Evolutionary conservation across 2,888 invertebrate genomes (phyloP), one percentile per base, ranked within the genome.

Genomic region (Thera britannica): DNA sequence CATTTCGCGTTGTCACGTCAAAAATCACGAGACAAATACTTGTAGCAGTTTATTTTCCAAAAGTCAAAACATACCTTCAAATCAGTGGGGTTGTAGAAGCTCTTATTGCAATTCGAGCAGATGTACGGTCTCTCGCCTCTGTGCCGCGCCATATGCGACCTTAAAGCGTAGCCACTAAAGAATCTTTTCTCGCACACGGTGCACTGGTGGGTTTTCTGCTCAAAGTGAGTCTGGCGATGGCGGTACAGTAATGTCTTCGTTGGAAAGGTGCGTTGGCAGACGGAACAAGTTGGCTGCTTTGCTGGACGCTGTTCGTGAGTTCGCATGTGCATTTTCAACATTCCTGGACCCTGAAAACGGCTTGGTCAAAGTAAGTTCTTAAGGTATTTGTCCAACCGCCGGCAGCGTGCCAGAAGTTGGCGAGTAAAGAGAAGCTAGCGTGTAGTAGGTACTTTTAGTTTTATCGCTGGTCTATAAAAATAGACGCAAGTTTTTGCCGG

Each of bases 281-380:
- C 95, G 7, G 94, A 94, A 80, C 95, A 95, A 0, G 95, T 94
- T 0, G 95, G 95, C 72, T 94, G 94, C 75, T 94, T 94, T 0
- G 94, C 93, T 0, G 95, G 94, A 0, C 95, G 92, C 75, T 94
- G 87, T 75, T 95, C 94, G 83, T 95, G 95, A 0, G 95, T 95
- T 8, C 95, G 94, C 95, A 95, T 95, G 79, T 95, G 95, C 95
- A 95, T 95, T 76, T 95, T 95, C 46, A 95, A 81, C 95, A 95
- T 95, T 12, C 95, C 95, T 0, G 95, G 95, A 6, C 95, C 95
- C 91, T 93, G 80, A 57, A 67, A 60, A 12, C 48, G 41, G 3
- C 23, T 3, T 9, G 3, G 7, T 54, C 35, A 36, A 34, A 52
- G 52, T 34, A 46, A 44, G 44, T 44, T 44, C 5, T 38, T 38